Base-by-base conservation (phyloP, 2,797 vertebrate species). In the Glossophaga mutica region DNA sequence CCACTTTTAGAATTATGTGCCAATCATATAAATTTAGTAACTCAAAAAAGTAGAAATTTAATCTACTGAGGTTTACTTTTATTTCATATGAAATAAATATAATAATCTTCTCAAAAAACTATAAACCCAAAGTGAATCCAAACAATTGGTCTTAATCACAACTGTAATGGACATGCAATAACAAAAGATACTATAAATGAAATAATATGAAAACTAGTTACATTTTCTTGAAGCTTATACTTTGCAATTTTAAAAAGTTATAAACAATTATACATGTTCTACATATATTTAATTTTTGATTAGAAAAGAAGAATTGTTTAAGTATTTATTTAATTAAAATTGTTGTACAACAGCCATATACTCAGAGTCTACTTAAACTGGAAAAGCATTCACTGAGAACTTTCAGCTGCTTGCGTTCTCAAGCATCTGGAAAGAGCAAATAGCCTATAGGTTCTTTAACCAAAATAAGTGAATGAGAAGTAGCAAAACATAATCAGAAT, bases 341-440 rank as follows among this genome's bases (percentile, higher is more conserved):
- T 22, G 12, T 37, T 73, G 2, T 79, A 48, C 6, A 59, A 24
- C 2, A 70, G 7, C 77, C 18, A n/a, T 57, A 15, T 55, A 62
- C 70, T 83, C 65, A 92, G 67, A 37, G 11, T 39, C 39, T 78
- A 78, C 16, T 82, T 86, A 70, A 67, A 68, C 62, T 59, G 46
- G 74, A 90, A 62, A 65, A 46, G 15, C n/a, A 46, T 74, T 93
- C n/a, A 77, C 59, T 88, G 52, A 76, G 15, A 76, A 88, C 24
- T 88, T 68, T 18, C 65, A 94, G 32, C 14, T 79, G 37, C 4
- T 94, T 91, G 21, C 5, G 42, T 73, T 4, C 16, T 88, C 21
- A 48, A 68, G 82, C 42, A 93, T 78, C 34, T 91, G 68, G 68
- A 82, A 96, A 83, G 34, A 67, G 29, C 24, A 84, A 94, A 59